Conservation (phyloP, 2,888 invertebrate species). For the Conus canariensis region DNA sequence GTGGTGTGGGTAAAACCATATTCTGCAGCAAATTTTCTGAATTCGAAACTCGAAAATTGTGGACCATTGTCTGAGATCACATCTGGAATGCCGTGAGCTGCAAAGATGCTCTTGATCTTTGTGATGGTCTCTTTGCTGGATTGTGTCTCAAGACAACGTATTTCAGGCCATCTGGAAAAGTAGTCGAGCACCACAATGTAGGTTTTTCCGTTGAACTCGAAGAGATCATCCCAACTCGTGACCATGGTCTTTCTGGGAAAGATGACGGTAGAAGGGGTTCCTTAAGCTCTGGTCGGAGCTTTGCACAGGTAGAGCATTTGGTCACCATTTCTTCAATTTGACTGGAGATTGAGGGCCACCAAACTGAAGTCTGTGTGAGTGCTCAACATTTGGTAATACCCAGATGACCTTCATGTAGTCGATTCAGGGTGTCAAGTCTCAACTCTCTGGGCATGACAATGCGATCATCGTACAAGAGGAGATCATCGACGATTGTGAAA, state of each 20-base stretch:
- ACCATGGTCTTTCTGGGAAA: constrained; percentile 21
- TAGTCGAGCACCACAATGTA: background rate
- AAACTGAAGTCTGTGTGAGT: background rate
- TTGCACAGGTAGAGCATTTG: background rate
- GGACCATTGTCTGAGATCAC: constrained; percentile 35
- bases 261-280: constrained; percentile 1
- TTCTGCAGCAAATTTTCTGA: background rate
- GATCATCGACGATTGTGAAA: background rate
- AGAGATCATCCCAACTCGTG: background rate
- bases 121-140: constrained; percentile 11
- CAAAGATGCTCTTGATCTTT: background rate
- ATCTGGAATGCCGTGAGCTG: constrained; percentile 31
- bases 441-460: background rate
- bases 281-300: background rate
- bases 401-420: background rate
- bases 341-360: constrained; percentile 7
- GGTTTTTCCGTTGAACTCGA: background rate
- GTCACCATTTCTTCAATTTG: background rate
- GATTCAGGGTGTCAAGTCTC: background rate
- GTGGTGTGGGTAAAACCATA: constrained; percentile 34
- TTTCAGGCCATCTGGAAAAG: background rate
- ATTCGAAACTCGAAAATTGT: constrained; percentile 20
- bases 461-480: background rate
- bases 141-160: background rate
- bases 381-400: constrained; percentile 16